Evolutionary conservation across 1,140 invertebrate species (phyloP).

Genomic region (Drosophila carrolli): DNA sequence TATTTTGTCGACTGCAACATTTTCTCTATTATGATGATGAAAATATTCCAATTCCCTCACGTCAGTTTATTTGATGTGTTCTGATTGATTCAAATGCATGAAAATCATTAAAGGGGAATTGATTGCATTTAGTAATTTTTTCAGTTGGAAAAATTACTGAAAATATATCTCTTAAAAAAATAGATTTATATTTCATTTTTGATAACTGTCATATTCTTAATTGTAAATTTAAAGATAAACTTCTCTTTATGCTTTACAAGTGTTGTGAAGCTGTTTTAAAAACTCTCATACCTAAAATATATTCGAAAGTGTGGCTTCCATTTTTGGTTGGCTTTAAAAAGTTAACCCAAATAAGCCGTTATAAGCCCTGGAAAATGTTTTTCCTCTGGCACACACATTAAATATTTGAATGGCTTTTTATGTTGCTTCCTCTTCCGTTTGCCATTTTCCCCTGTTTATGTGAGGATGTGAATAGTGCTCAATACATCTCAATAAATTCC

Average conservation of each 20-base stretch:
- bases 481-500: constrained; percentile 50
- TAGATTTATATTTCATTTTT: not conserved
- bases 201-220: not conserved
- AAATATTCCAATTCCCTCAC: not conserved
- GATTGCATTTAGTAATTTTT: constrained; percentile 1
- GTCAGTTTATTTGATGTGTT: constrained; percentile 10
- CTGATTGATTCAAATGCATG: not conserved
- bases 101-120: constrained; percentile 6
- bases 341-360: constrained; percentile 26
- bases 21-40: constrained; percentile 8
- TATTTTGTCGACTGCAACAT: constrained; percentile 31
- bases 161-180: not conserved
- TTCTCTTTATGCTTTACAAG: not conserved
- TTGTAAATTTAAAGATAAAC: not conserved
- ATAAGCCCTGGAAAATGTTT: constrained; percentile 12
- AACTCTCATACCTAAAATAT: not conserved
- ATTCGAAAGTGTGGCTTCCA: not conserved
- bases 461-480: constrained; percentile 22
- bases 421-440: constrained; percentile 21
- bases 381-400: constrained; percentile 11
- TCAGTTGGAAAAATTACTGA: not conserved
- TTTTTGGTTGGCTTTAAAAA: constrained; percentile 8
- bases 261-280: not conserved
- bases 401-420: constrained; percentile 41
- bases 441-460: constrained; percentile 22